Conservation (phyloP, 2,113 vertebrate genomes). For the Pongo pygmaeus region DNA sequence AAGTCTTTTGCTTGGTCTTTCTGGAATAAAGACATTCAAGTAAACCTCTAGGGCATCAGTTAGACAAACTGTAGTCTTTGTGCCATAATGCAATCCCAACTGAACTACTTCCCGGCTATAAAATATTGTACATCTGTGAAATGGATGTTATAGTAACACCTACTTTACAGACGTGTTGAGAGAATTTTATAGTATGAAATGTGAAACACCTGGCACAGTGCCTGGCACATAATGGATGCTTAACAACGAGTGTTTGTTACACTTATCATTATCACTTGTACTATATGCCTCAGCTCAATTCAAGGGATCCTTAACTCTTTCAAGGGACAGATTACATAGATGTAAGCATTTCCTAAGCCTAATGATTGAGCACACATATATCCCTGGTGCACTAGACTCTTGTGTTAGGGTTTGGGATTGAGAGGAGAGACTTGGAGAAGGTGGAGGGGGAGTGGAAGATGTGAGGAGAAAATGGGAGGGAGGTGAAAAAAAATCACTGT, state of each 20-base stretch:
- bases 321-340: background rate
- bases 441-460: background rate
- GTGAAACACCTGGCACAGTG: background rate
- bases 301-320: background rate
- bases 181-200: background rate
- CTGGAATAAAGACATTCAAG: background rate
- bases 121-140: background rate
- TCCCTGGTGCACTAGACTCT: background rate
- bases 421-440: background rate
- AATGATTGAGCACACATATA: background rate
- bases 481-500: background rate
- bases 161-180: background rate
- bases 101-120: background rate
- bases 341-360: background rate
- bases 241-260: background rate
- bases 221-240: background rate
- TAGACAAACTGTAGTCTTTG: background rate
- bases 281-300: background rate
- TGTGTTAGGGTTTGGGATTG: background rate
- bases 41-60: background rate
- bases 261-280: background rate
- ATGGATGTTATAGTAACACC: background rate
- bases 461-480: background rate
- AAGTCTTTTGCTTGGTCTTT: background rate
- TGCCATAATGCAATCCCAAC: background rate